A percentile compares a stretch with the other conserved stretches of the same genome.
Evolutionary conservation across 2,113 vertebrate species (phyloP).

Genomic region (Panurus biarmicus): DNA sequence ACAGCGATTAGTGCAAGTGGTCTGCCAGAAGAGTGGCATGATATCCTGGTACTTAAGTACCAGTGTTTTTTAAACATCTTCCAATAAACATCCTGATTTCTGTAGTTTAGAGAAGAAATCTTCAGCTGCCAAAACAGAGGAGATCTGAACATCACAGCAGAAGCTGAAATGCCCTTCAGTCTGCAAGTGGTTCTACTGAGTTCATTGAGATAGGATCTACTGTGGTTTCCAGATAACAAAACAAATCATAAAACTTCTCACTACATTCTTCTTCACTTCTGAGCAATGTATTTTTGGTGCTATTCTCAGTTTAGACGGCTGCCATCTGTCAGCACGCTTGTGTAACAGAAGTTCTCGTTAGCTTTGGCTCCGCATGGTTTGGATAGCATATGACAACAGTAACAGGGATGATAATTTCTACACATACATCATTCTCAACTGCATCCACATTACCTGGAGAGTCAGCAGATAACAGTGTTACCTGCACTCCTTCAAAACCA

Average conservation of each 20-base stretch:
- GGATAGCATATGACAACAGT: background rate
- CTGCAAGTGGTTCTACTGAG: background rate
- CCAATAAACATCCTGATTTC: background rate
- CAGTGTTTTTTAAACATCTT: background rate
- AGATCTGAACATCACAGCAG: background rate
- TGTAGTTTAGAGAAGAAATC: background rate
- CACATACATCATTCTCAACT: background rate
- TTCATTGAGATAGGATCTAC: background rate
- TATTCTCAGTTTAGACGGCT: constrained; percentile 2
- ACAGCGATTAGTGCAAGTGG: background rate
- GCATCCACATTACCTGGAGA: background rate
- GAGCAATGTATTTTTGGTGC: background rate
- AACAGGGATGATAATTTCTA: background rate
- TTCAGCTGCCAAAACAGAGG: background rate
- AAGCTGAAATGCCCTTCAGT: background rate
- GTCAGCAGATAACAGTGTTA: background rate
- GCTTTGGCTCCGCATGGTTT: background rate
- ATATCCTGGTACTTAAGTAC: background rate
- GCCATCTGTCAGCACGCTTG: background rate
- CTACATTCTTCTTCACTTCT: background rate
- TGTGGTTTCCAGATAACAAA: background rate
- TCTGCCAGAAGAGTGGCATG: background rate
- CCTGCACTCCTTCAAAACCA: background rate
- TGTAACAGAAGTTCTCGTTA: background rate
- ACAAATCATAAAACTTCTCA: background rate